phyloP scores from a whole-genome alignment of 2,797 vertebrate species.

The Poeciliopsis turneri region DNA sequence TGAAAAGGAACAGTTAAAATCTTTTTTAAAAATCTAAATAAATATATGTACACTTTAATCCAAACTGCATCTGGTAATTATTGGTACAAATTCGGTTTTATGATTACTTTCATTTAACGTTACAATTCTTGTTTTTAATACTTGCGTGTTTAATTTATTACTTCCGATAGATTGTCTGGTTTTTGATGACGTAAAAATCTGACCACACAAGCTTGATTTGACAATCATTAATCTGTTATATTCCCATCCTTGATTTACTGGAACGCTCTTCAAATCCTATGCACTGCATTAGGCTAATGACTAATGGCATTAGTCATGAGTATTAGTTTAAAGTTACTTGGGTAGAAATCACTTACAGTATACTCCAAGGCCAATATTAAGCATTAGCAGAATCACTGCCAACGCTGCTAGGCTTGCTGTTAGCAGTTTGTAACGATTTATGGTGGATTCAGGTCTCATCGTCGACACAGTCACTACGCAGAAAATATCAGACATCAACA shows the following conservation, averaged over 20 bases:
- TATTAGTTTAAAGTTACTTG: neutral
- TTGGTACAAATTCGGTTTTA: neutral
- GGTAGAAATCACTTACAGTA: slow-evolving; percentile 67
- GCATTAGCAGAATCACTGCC: slow-evolving; percentile 58
- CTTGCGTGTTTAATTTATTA: neutral
- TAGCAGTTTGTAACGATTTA: slow-evolving; percentile 46
- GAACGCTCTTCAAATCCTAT: neutral
- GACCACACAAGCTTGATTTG: neutral
- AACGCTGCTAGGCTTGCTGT: slow-evolving; percentile 57
- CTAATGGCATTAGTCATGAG: too few relatives aligned
- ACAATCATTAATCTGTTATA: neutral
- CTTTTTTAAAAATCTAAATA: neutral
- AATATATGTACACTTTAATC: neutral
- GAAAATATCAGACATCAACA: slow-evolving; percentile 14
- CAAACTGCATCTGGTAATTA: neutral
- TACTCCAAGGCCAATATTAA: slow-evolving; percentile 71
- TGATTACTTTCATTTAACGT: neutral
- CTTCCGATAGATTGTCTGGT: neutral
- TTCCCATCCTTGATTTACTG: neutral
- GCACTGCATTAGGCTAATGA: neutral
- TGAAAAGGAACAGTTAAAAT: neutral
- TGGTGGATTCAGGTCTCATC: slow-evolving; percentile 30
- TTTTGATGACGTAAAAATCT: neutral
- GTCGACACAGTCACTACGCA: slow-evolving; percentile 68
- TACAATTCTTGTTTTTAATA: neutral